These are phyloP conservation scores for Molothrus ater DNA, from an alignment of 2,797 vertebrate species.

Conservation along the genomic window DNA sequence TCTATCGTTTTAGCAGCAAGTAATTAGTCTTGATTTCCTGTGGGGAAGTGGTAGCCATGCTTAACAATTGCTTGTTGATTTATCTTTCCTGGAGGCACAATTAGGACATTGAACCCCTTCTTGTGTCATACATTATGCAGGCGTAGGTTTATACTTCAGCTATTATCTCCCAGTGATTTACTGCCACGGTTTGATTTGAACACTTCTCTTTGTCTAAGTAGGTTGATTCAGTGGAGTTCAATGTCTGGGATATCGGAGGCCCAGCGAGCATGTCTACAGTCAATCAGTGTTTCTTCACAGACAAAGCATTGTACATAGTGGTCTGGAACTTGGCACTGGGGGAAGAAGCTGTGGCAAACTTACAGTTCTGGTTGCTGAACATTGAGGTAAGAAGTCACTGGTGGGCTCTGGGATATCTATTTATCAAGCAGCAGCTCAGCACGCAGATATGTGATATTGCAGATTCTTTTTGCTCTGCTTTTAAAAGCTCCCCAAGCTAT, in stretches of 20 bases:
- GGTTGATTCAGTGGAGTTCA: constrained; percentile 90
- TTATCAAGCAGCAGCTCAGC: not conserved
- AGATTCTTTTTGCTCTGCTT: not conserved
- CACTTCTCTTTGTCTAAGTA: constrained; percentile 77
- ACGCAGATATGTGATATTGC: not conserved
- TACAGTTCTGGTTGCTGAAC: constrained; percentile 96
- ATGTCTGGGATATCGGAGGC: constrained; percentile 95
- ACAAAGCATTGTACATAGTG: constrained; percentile 94
- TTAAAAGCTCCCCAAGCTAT: not conserved
- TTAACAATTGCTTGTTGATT: constrained; percentile 61
- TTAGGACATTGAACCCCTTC: constrained; percentile 26
- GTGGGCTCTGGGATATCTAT: not conserved
- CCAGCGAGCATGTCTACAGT: constrained; percentile 93
- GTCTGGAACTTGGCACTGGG: constrained; percentile 97
- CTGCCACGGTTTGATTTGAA: constrained; percentile 56
- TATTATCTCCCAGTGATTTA: constrained; percentile 29
- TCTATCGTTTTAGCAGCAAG: constrained; percentile 28
- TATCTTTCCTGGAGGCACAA: constrained; percentile 58
- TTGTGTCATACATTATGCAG: constrained; percentile 5
- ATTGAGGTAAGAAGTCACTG: constrained; percentile 86
- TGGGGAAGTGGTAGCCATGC: constrained; percentile 51
- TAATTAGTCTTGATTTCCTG: constrained; percentile 54
- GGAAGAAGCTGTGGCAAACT: constrained; percentile 92
- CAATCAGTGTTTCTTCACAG: constrained; percentile 98
- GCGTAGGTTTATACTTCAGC: not conserved